phyloP scores from a whole-genome alignment of 2,888 invertebrate species.

The Ceraclea dissimilis region DNA sequence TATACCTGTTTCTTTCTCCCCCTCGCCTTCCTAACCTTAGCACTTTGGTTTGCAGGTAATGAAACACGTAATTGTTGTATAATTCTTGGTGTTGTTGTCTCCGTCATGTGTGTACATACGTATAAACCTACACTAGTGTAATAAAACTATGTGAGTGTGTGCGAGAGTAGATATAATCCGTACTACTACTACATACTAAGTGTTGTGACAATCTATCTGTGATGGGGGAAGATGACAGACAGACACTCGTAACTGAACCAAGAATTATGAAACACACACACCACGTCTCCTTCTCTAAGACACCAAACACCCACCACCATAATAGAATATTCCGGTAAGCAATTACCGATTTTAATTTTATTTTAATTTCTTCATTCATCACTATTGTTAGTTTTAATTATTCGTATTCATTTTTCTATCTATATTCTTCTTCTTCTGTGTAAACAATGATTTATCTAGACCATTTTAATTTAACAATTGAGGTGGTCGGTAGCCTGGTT shows the following conservation, averaged over 20 bases:
- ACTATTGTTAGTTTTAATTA: no score
- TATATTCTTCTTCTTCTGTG: no score
- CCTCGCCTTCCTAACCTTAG: slow-evolving; percentile 10
- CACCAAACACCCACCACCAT: not conserved
- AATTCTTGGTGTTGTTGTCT: slow-evolving; percentile 10
- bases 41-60: slow-evolving; percentile 17
- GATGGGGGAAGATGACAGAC: slow-evolving; percentile 1
- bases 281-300: not conserved
- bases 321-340: not conserved
- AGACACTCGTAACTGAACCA: not conserved
- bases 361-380: not conserved
- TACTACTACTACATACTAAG: not conserved
- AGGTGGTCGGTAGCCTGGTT: no score
- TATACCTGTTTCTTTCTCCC: slow-evolving; percentile 2
- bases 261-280: slow-evolving; percentile 2
- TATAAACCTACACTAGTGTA: not conserved
- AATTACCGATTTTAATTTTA: slow-evolving; percentile 11
- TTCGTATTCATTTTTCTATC: no score
- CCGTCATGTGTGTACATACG: not conserved
- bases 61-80: slow-evolving; percentile 9
- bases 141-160: not conserved
- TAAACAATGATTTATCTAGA: no score
- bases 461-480: no score
- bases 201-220: not conserved
- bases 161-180: not conserved